Conservation (phyloP, 2,888 invertebrate genomes). For the Apomyelois bistriatella region DNA sequence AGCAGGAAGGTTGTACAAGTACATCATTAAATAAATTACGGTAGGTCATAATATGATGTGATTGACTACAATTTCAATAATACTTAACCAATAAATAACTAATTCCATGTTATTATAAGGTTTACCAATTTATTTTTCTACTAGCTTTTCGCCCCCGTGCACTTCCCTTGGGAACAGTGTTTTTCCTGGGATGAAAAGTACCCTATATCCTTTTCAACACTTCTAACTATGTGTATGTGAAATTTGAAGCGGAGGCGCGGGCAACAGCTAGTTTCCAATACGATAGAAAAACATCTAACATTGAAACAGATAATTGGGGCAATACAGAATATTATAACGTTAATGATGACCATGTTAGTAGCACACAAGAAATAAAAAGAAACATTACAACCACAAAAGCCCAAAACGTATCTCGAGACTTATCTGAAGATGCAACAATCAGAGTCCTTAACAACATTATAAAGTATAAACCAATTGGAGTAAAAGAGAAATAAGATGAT, state of each 20-base stretch:
- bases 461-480: constrained; percentile 6
- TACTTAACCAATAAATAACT: neutral
- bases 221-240: no score
- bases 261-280: no score
- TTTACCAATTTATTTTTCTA: neutral
- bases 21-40: neutral
- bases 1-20: neutral
- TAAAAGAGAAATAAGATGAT: neutral
- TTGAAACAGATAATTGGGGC: neutral
- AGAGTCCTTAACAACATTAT: constrained; percentile 12
- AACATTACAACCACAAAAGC: constrained; percentile 3
- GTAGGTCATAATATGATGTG: neutral
- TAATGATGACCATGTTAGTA: constrained; percentile 8
- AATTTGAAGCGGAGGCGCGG: no score
- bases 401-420: constrained; percentile 6
- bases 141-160: no score
- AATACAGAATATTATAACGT: neutral
- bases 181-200: no score
- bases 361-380: constrained; percentile 2
- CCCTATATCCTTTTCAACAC: no score
- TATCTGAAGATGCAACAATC: constrained; percentile 8
- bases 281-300: neutral
- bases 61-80: neutral
- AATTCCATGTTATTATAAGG: neutral
- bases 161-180: no score